Percentiles rank a stretch among this genome's conserved stretches.
Conservation (phyloP, 2,113 vertebrate species). For the Cervus canadensis region DNA sequence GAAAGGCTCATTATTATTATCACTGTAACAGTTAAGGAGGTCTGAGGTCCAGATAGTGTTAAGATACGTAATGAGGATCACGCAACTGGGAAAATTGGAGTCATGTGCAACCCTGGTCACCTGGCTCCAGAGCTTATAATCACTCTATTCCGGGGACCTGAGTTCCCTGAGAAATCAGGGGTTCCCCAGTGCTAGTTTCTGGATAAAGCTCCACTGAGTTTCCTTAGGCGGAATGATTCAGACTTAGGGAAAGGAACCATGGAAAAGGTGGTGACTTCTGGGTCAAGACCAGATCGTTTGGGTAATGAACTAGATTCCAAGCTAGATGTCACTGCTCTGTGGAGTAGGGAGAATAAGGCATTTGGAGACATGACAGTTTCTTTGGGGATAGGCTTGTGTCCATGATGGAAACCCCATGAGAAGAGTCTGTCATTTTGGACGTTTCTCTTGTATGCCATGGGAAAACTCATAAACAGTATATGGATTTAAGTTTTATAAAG, state of each 20-base stretch:
- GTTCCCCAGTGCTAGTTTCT: not conserved
- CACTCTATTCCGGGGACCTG: rapidly evolving
- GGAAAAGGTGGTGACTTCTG: not conserved
- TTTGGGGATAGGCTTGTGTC: not conserved
- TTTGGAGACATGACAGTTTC: not conserved
- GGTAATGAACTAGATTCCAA: not conserved
- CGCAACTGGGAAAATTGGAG: not conserved
- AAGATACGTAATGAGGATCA: not conserved
- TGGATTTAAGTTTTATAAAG: not conserved
- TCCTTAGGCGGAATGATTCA: not conserved
- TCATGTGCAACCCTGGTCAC: not conserved
- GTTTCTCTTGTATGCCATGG: not conserved
- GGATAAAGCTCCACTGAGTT: not conserved
- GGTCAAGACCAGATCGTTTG: not conserved
- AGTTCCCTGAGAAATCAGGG: not conserved
- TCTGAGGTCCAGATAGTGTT: not conserved
- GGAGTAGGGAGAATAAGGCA: not conserved
- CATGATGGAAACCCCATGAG: not conserved
- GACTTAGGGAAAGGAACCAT: not conserved
- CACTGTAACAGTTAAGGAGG: not conserved
- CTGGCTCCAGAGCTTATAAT: not conserved
- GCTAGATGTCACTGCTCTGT: not conserved
- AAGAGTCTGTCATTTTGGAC: not conserved
- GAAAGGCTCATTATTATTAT: not conserved
- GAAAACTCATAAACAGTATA: not conserved